These are phyloP conservation scores for Autographa gamma DNA, from an alignment of 2,888 invertebrate genomes.

Conservation along the genomic window DNA sequence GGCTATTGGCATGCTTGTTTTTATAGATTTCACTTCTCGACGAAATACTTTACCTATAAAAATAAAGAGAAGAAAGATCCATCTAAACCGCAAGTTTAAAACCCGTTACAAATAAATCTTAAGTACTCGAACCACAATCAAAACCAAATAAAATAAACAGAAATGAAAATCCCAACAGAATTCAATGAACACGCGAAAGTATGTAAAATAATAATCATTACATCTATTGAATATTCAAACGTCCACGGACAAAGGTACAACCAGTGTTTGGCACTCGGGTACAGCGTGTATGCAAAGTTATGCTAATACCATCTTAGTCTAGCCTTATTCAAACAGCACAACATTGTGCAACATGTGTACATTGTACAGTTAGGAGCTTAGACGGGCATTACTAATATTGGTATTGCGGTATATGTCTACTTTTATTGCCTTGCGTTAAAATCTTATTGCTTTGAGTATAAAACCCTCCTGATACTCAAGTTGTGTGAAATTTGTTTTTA, in stretches of 20 bases:
- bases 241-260: constrained; percentile 45
- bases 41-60: too few species aligned
- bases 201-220: constrained; percentile 47
- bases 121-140: not conserved
- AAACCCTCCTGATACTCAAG: not conserved
- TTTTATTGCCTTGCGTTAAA: constrained; percentile 13
- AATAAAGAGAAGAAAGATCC: too few species aligned
- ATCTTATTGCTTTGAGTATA: constrained; percentile 13
- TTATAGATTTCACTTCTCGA: too few species aligned
- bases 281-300: constrained; percentile 55
- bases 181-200: constrained; percentile 34
- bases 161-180: constrained; percentile 9
- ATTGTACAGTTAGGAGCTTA: constrained; percentile 30
- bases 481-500: not conserved
- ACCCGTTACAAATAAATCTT: too few species aligned
- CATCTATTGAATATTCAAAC: constrained; percentile 54
- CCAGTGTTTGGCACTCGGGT: constrained; percentile 52
- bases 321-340: constrained; percentile 47
- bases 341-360: constrained; percentile 50
- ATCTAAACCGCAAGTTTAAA: too few species aligned
- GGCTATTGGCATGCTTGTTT: too few species aligned
- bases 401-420: constrained; percentile 32
- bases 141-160: not conserved
- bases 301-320: constrained; percentile 59
- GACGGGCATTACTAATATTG: constrained; percentile 40